These are phyloP conservation scores for Nomada ruficornis DNA, from an alignment of 2,888 invertebrate species.

Conservation along the genomic window DNA sequence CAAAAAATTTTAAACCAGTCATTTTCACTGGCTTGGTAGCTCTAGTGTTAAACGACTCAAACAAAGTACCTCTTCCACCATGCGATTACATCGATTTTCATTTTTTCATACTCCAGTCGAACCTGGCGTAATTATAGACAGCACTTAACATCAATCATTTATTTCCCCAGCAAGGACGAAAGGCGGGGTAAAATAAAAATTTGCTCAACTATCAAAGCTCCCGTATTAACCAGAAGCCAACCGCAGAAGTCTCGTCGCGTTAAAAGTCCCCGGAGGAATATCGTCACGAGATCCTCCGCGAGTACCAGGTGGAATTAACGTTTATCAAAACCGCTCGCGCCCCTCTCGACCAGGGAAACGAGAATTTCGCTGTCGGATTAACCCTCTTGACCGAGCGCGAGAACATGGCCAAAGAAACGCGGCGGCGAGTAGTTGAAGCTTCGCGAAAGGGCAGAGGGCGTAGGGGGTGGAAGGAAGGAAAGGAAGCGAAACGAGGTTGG, in stretches of 20 bases:
- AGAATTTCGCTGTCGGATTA: slow-evolving; percentile 62
- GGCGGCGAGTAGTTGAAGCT: neutral
- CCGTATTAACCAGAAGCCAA: neutral
- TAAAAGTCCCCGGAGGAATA: neutral
- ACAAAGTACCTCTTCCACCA: no score
- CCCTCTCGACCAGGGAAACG: slow-evolving; percentile 31
- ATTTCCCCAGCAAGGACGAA: neutral
- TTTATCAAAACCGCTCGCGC: slow-evolving; percentile 37
- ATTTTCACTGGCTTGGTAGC: no score
- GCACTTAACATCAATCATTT: neutral
- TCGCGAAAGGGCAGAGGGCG: neutral
- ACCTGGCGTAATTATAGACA: no score
- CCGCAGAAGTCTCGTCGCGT: neutral
- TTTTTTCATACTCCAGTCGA: no score
- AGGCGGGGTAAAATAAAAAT: neutral
- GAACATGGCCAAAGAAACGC: slow-evolving; percentile 56
- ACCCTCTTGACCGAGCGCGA: slow-evolving; percentile 69
- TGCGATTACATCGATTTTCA: no score
- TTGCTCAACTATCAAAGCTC: neutral
- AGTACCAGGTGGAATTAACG: slow-evolving; percentile 25
- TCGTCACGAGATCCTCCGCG: neutral
- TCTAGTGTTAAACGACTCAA: no score
- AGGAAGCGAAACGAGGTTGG: slow-evolving; percentile 54
- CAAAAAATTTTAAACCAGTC: no score
- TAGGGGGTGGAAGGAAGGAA: slow-evolving; percentile 45